Percentiles rank a stretch among this genome's conserved stretches.
These are phyloP conservation scores for Drosophila limbata DNA, from an alignment of 2,888 invertebrate genomes.

Conservation along the genomic window DNA sequence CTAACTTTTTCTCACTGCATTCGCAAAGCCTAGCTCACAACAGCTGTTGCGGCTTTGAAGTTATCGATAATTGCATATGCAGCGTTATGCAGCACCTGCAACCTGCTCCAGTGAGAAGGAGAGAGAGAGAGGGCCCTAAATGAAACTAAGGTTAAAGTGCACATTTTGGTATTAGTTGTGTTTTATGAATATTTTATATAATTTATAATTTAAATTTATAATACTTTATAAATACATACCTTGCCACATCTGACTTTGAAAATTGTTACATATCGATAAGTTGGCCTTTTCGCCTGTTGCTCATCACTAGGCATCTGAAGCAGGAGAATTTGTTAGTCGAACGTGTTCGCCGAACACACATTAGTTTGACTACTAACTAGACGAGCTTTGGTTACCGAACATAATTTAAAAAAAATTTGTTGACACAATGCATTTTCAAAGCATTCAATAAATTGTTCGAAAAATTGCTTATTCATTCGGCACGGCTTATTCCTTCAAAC, in stretches of 20 bases:
- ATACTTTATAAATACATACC: too few species aligned
- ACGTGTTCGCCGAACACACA: too few species aligned
- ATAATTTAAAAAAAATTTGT: too few species aligned
- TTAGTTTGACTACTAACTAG: too few species aligned
- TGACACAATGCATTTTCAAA: too few species aligned
- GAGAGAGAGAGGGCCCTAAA: background rate
- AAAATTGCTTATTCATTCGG: too few species aligned
- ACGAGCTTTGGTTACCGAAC: too few species aligned
- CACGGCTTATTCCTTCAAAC: too few species aligned
- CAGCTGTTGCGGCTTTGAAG: constrained; percentile 51
- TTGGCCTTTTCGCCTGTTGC: constrained; percentile 42
- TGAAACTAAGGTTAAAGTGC: background rate
- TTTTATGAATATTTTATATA: background rate
- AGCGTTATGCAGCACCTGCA: constrained; percentile 38
- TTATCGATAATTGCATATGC: constrained; percentile 52
- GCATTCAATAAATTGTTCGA: too few species aligned
- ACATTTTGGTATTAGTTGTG: background rate
- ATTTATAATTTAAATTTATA: background rate
- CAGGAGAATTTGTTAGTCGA: too few species aligned
- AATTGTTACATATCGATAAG: constrained; percentile 41
- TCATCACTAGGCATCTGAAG: constrained; percentile 49
- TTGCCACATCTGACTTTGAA: constrained; percentile 19
- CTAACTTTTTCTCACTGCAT: constrained; percentile 59
- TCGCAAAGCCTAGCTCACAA: constrained; percentile 66
- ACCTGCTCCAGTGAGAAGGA: background rate